Evolutionary conservation across 1,140 invertebrate genomes (phyloP).

Genomic region (Orius insidiosus): DNA sequence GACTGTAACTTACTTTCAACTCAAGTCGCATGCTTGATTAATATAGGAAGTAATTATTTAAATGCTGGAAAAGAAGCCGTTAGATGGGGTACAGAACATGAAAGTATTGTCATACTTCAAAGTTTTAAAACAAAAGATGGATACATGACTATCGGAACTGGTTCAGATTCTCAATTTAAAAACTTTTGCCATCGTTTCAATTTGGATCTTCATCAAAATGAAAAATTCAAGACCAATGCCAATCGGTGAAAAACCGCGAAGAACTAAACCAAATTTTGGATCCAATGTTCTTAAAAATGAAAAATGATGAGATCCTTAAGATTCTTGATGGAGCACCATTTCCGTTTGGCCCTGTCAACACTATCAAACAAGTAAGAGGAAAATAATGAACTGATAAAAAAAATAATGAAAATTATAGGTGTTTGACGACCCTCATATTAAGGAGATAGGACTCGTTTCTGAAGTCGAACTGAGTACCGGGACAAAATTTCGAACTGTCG

Average conservation of each 20-base stretch:
- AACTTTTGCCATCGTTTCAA: constrained; percentile 47
- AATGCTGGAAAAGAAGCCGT: constrained; percentile 63
- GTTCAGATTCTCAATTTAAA: constrained; percentile 59
- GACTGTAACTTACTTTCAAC: constrained; percentile 88
- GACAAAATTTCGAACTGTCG: constrained; percentile 61
- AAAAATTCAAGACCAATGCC: constrained; percentile 52
- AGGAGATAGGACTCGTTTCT: constrained; percentile 56
- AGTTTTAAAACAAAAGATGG: constrained; percentile 65
- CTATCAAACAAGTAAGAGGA: constrained; percentile 41
- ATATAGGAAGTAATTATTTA: constrained; percentile 78
- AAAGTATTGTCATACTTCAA: constrained; percentile 90
- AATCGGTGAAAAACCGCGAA: constrained; percentile 57
- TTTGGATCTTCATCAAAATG: constrained; percentile 37
- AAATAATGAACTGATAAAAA: not conserved
- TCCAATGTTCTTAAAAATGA: constrained; percentile 42
- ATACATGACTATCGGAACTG: constrained; percentile 68
- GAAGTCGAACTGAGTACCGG: constrained; percentile 50
- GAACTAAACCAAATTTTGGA: constrained; percentile 45
- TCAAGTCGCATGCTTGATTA: constrained; percentile 74
- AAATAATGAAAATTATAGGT: constrained; percentile 30
- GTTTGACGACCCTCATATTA: constrained; percentile 74
- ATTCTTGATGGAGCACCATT: constrained; percentile 57
- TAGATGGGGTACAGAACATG: constrained; percentile 79
- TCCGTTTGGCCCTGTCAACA: constrained; percentile 82
- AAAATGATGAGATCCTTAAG: constrained; percentile 56